A percentile compares a stretch with the other conserved stretches of the same genome.
These are phyloP conservation scores for Phalacrocorax aristotelis DNA, from an alignment of 2,113 vertebrate species.

Conservation along the genomic window DNA sequence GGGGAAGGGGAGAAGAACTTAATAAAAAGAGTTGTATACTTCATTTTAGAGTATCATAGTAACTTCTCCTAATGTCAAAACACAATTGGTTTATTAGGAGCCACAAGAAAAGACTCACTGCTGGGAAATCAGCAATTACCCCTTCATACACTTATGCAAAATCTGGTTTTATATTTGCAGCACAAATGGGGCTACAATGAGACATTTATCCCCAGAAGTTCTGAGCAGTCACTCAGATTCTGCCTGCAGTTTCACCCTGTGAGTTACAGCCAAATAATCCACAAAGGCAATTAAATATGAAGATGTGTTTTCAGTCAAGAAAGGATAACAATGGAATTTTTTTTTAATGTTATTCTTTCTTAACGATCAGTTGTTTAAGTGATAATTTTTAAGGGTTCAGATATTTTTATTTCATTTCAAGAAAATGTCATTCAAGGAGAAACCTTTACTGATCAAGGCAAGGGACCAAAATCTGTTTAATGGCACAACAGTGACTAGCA, in stretches of 20 bases:
- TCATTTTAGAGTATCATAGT: neutral
- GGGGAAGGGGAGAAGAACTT: neutral
- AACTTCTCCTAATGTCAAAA: neutral
- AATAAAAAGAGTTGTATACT: neutral
- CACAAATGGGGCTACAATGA: neutral
- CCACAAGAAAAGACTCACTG: neutral
- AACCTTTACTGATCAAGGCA: neutral
- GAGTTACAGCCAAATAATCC: neutral
- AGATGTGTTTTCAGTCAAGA: neutral
- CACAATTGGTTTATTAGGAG: neutral
- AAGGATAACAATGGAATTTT: neutral
- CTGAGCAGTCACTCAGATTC: neutral
- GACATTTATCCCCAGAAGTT: neutral
- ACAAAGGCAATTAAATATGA: neutral
- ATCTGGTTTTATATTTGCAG: neutral
- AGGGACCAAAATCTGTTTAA: neutral
- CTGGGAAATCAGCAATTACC: neutral
- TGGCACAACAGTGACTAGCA: neutral
- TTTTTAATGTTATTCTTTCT: neutral
- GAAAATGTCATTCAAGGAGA: neutral
- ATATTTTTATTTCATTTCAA: neutral
- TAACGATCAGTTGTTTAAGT: neutral
- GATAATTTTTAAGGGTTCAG: neutral
- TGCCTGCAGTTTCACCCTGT: neutral
- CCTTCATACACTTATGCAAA: neutral